Conservation (phyloP, 2,113 vertebrate species). For the Crypturellus undulatus region DNA sequence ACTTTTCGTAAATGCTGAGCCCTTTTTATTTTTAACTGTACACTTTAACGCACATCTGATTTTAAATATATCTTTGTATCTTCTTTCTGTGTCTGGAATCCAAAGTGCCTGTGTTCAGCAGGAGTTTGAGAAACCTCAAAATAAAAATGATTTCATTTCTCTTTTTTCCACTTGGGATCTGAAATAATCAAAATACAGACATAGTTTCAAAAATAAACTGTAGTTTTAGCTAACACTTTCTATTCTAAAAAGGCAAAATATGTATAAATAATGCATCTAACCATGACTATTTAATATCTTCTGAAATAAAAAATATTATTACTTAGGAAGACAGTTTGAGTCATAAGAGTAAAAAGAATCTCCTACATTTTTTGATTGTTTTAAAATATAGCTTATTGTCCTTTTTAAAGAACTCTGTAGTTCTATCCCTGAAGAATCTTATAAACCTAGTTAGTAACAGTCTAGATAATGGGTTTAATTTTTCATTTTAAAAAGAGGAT, state of each 20-base stretch:
- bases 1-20: background rate
- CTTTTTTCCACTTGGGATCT: background rate
- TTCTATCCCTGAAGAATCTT: background rate
- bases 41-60: background rate
- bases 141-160: accelerated
- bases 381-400: background rate
- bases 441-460: background rate
- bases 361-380: background rate
- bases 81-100: background rate
- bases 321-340: background rate
- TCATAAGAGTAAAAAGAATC: background rate
- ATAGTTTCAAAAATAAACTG: background rate
- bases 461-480: background rate
- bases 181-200: background rate
- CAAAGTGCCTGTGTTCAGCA: background rate
- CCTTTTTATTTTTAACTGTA: background rate
- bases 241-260: background rate
- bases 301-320: background rate
- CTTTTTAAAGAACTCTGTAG: background rate
- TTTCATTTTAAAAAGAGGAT: background rate
- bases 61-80: background rate
- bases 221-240: background rate
- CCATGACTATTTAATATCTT: background rate
- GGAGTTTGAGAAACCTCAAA: background rate
- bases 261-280: background rate